These are phyloP conservation scores for Nipponacmea schrenckii DNA, from an alignment of 2,888 invertebrate species.

Conservation along the genomic window DNA sequence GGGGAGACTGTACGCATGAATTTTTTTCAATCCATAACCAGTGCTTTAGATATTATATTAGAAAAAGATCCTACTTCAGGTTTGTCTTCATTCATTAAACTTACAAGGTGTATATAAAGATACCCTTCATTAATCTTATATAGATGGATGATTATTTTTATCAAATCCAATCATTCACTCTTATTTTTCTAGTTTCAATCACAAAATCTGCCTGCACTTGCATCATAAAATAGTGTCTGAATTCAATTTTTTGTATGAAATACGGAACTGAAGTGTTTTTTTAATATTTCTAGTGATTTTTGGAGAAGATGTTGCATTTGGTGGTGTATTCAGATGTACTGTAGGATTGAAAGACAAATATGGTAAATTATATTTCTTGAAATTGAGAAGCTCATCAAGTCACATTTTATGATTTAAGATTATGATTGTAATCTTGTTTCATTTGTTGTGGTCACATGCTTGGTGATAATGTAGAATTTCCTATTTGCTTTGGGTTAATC, in stretches of 20 bases:
- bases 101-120: background rate
- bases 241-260: no score
- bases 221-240: no score
- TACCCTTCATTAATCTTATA: background rate
- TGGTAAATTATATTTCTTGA: slow-evolving; percentile 70
- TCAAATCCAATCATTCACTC: no score
- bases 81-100: slow-evolving; percentile 45
- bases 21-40: slow-evolving; percentile 96
- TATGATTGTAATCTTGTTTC: background rate
- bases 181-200: no score
- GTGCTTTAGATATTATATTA: slow-evolving; percentile 88
- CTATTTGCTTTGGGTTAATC: no score
- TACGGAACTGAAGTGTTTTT: no score
- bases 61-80: slow-evolving; percentile 82
- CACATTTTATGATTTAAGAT: background rate
- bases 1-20: slow-evolving; percentile 74
- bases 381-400: background rate
- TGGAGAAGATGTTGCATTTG: slow-evolving; percentile 98
- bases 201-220: no score
- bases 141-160: background rate
- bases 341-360: slow-evolving; percentile 92
- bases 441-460: no score
- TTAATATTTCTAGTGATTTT: slow-evolving; percentile 74
- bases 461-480: no score
- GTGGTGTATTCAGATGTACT: slow-evolving; percentile 97